Base-by-base conservation (phyloP, 2,113 vertebrate species). In the Eonycteris spelaea region DNA sequence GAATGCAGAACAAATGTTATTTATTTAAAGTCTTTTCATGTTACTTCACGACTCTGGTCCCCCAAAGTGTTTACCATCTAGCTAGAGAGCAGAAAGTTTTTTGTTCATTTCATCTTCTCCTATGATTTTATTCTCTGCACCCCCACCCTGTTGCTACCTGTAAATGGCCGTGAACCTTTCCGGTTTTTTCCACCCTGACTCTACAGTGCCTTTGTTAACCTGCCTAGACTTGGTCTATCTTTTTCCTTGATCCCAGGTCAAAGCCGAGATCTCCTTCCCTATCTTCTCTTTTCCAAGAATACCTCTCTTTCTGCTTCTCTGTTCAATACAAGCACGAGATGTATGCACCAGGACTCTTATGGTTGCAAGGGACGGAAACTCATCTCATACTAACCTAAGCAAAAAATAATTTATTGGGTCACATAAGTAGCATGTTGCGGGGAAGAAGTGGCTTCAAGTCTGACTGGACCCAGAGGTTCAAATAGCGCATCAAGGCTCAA, bases 401-500 rank as follows among this genome's bases (percentile, higher is more conserved):
- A 14, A 33, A 33, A 83, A 14, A 33, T 21, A 48, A n/a, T 74
- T 21, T 38, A 6, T 30, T 67, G 38, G 40, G n/a, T 45, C 59
- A 6, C 9, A 0, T 21, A 40, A 48, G 51, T 51, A 18, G 67
- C 6, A 0, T 4, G 6, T 61, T 68, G 24, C 28, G 5, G 61
- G 7, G 40, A 13, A 30, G 61, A 51, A n/a, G 53, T 55, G 61
- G 18, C 78, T 33, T 43, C 30, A 22, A 26, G 43, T 7, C 28
- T 3, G 18, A 8, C 30, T 13, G 28, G 33, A 57, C 35, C 28
- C 55, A 78, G 71, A 35, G 15, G 11, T 8, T 71, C 5, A 10
- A 4, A 7, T 0, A 24, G 85, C 15, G 21, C 15, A 2, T 22
- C 30, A 1, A 35, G 13, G 63, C 11, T 18, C 22, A 15, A 0